phyloP scores from a whole-genome alignment of 2,888 invertebrate genomes.

The Rhodophaea formosa region DNA sequence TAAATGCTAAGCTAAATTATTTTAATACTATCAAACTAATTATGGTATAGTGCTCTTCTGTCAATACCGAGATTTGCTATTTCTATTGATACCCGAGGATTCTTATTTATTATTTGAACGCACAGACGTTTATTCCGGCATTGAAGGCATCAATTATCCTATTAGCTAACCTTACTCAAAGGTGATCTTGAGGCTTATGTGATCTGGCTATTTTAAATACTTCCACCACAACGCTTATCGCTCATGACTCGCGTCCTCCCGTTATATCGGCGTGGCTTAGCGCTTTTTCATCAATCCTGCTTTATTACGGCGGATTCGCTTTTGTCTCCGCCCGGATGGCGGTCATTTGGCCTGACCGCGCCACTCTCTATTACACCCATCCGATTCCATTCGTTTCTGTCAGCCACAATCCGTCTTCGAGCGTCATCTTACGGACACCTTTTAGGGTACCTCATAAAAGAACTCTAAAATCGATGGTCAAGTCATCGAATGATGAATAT shows the following conservation, averaged over 20 bases:
- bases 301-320: slow-evolving; percentile 79
- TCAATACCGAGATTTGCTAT: too few relatives aligned
- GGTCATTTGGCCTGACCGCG: slow-evolving; percentile 77
- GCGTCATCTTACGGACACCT: slow-evolving; percentile 60
- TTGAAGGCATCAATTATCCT: too few relatives aligned
- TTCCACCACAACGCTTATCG: slow-evolving; percentile 27
- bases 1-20: too few relatives aligned
- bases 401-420: slow-evolving; percentile 68
- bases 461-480: neutral
- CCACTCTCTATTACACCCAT: slow-evolving; percentile 72
- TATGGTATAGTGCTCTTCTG: too few relatives aligned
- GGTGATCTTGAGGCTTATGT: too few relatives aligned
- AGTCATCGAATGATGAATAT: too few relatives aligned
- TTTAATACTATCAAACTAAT: too few relatives aligned
- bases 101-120: too few relatives aligned
- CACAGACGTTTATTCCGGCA: too few relatives aligned
- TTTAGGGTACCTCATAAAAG: slow-evolving; percentile 17
- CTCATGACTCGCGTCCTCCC: slow-evolving; percentile 34
- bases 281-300: slow-evolving; percentile 83
- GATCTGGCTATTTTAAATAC: too few relatives aligned
- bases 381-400: slow-evolving; percentile 79
- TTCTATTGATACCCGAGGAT: too few relatives aligned
- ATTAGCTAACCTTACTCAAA: too few relatives aligned
- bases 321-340: slow-evolving; percentile 76
- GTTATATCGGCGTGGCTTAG: slow-evolving; percentile 82